Percentiles rank a stretch among this genome's conserved stretches.
phyloP scores from a whole-genome alignment of 2,797 vertebrate genomes.

The Mormyrops attenuatus region DNA sequence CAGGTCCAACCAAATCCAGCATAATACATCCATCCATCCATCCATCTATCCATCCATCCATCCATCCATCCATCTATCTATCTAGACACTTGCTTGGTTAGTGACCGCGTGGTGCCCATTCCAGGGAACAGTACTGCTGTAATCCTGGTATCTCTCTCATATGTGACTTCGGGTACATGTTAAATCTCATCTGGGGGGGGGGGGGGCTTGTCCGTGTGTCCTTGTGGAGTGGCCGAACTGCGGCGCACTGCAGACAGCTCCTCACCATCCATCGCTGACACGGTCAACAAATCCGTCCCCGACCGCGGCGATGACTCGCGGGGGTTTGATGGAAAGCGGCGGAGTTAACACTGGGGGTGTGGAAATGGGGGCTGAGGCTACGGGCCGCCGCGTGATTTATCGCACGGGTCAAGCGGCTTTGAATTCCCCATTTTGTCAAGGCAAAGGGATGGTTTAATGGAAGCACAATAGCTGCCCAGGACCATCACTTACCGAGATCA shows the following conservation, averaged over 20 bases:
- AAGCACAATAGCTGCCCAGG: background rate
- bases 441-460: conserved; percentile 11
- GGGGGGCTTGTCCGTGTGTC: background rate
- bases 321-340: background rate
- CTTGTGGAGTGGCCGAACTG: background rate
- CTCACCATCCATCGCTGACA: background rate
- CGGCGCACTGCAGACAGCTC: background rate
- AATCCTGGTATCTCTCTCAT: background rate
- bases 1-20: background rate
- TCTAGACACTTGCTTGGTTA: background rate
- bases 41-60: background rate
- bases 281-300: background rate
- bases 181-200: background rate
- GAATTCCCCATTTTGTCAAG: conserved; percentile 14
- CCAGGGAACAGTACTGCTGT: background rate
- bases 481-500: background rate
- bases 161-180: background rate
- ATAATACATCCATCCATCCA: background rate
- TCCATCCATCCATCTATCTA: too few species aligned
- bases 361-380: background rate
- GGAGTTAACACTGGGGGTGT: background rate
- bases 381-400: background rate
- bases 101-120: background rate
- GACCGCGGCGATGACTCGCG: background rate
- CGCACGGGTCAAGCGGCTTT: background rate